Evolutionary conservation across 2,113 vertebrate genomes (phyloP).

Genomic region (Isurus oxyrinchus): DNA sequence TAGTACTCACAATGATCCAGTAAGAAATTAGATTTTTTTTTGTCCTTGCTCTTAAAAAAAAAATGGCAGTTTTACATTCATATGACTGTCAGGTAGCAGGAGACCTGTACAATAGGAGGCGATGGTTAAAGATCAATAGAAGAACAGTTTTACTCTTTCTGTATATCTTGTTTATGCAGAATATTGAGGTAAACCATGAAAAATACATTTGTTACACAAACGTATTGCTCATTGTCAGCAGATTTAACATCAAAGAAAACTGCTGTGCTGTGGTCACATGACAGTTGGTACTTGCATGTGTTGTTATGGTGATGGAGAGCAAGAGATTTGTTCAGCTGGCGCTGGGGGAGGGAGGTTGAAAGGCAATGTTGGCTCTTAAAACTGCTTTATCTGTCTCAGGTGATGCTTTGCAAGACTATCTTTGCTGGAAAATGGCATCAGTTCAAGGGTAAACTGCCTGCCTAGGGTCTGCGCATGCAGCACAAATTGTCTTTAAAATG

Average conservation of each 20-base stretch:
- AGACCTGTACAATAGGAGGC: neutral
- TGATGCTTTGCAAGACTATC: neutral
- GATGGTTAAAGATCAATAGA: neutral
- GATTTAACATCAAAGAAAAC: neutral
- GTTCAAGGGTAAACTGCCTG: neutral
- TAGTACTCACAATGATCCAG: neutral
- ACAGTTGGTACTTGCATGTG: neutral
- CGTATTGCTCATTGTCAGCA: neutral
- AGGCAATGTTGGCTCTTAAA: neutral
- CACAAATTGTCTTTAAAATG: neutral
- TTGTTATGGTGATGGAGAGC: conserved; percentile 35
- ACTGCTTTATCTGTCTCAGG: neutral
- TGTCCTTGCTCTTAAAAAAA: neutral
- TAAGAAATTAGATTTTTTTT: neutral
- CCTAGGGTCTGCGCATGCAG: neutral
- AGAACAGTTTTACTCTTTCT: neutral
- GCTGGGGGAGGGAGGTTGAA: neutral
- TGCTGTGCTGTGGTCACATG: neutral
- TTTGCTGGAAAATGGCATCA: neutral
- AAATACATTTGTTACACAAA: neutral
- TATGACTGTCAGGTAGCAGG: neutral
- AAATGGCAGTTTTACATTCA: neutral
- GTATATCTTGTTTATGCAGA: neutral
- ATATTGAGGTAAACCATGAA: neutral
- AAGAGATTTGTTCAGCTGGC: conserved; percentile 18